Conservation (phyloP, 2,797 vertebrate genomes). For the Momotus momota region DNA sequence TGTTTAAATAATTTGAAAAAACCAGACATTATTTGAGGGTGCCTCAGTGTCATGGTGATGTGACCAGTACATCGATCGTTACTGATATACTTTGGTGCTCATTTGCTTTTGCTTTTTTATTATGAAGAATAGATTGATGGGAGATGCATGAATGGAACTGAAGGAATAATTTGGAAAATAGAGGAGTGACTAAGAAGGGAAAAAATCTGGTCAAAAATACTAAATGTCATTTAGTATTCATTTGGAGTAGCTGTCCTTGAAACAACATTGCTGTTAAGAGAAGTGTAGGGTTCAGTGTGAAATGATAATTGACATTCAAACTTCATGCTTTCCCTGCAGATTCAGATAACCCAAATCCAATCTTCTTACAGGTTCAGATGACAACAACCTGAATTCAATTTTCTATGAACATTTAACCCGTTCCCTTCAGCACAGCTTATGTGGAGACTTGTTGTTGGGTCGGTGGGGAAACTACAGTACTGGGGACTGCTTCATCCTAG, state of each 20-base stretch:
- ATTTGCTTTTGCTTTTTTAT: background rate
- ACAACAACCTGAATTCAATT: conserved; percentile 99
- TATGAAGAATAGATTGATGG: background rate
- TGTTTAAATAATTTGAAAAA: background rate
- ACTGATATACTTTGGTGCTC: background rate
- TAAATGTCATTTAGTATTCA: background rate
- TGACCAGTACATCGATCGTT: background rate
- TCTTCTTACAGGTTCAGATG: conserved; percentile 92
- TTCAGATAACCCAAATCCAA: conserved; percentile 89
- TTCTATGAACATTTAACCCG: conserved; percentile 98
- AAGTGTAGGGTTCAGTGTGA: background rate
- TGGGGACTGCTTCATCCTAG: conserved; percentile 98
- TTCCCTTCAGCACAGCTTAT: conserved; percentile 96
- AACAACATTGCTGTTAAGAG: background rate
- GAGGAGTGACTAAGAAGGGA: background rate
- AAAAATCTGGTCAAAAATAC: background rate
- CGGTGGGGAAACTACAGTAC: conserved; percentile 97
- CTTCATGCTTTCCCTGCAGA: conserved; percentile 53
- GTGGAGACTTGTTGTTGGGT: conserved; percentile 93
- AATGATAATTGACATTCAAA: background rate
- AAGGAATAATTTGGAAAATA: background rate
- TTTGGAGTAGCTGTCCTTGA: background rate
- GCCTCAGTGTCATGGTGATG: background rate
- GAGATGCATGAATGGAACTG: background rate
- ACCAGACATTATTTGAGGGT: background rate